A percentile compares a stretch with the other conserved stretches of the same genome.
Evolutionary conservation across 2,888 invertebrate genomes (phyloP).

Genomic region (Drosophila prolongata): DNA sequence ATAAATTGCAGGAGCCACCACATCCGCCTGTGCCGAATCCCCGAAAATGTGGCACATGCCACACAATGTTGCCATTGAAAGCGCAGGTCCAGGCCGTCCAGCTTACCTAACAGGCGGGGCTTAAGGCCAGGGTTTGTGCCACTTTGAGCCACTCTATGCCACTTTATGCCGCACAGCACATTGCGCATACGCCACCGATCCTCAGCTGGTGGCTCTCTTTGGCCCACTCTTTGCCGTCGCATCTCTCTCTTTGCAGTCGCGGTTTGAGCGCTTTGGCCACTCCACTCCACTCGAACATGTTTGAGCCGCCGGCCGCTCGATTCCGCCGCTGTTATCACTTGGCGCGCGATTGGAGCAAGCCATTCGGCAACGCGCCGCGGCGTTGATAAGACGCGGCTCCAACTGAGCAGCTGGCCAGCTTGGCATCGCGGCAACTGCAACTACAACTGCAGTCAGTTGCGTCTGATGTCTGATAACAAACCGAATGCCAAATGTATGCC

Average conservation of each 20-base stretch:
- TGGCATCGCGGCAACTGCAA: conserved; percentile 21
- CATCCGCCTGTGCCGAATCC: conserved; percentile 1
- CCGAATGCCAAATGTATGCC: conserved; percentile 57
- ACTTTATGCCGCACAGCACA: conserved; percentile 4
- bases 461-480: conserved; percentile 27
- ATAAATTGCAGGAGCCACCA: not conserved
- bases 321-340: conserved; percentile 56
- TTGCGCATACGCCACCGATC: conserved; percentile 59
- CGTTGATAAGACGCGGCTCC: conserved; percentile 48
- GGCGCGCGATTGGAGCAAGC: conserved; percentile 7
- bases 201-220: conserved; percentile 53
- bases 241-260: conserved; percentile 10
- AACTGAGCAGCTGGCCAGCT: not conserved
- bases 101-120: not conserved
- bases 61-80: not conserved
- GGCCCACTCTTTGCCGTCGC: not conserved
- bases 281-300: conserved; percentile 1
- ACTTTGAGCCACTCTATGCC: not conserved
- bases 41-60: conserved; percentile 1
- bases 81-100: not conserved
- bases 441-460: conserved; percentile 28
- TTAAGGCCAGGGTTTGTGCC: conserved; percentile 2
- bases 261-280: conserved; percentile 5
- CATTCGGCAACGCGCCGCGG: conserved; percentile 51
- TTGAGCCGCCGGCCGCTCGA: conserved; percentile 6